These are phyloP conservation scores for Cricetomys ansorgei DNA, from an alignment of 2,113 vertebrate species.

Conservation along the genomic window DNA sequence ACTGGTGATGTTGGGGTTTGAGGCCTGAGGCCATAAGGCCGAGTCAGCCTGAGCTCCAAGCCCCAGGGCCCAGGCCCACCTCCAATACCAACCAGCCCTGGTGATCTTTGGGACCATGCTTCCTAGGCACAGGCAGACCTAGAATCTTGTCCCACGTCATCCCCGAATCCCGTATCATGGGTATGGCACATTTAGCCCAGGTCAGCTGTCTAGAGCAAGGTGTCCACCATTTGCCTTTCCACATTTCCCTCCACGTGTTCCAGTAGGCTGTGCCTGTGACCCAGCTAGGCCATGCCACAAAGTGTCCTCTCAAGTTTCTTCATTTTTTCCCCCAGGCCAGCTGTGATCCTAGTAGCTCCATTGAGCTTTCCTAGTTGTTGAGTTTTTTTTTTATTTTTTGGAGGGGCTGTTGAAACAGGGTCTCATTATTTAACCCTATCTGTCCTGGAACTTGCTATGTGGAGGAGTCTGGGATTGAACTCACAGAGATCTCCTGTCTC, in stretches of 20 bases:
- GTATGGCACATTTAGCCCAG: background rate
- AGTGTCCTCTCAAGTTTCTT: background rate
- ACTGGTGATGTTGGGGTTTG: background rate
- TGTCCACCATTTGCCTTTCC: background rate
- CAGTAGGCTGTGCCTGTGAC: rapidly evolving
- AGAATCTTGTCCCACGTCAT: background rate
- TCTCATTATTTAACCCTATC: background rate
- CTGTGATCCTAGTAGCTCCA: background rate
- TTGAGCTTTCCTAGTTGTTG: too few relatives aligned
- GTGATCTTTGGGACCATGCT: background rate
- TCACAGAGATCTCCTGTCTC: background rate
- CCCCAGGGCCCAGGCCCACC: background rate
- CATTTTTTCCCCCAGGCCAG: background rate
- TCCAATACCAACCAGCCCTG: background rate
- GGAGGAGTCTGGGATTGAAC: background rate
- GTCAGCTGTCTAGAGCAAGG: background rate
- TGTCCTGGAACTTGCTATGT: background rate
- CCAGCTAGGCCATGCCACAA: background rate
- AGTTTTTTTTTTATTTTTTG: background rate
- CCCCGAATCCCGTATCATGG: background rate
- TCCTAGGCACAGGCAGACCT: background rate
- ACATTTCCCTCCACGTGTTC: background rate
- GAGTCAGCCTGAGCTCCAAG: too few relatives aligned
- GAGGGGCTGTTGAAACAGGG: background rate
- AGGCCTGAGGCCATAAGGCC: background rate